These are phyloP conservation scores for Lineus longissimus DNA, from an alignment of 1,140 invertebrate species.

Conservation along the genomic window DNA sequence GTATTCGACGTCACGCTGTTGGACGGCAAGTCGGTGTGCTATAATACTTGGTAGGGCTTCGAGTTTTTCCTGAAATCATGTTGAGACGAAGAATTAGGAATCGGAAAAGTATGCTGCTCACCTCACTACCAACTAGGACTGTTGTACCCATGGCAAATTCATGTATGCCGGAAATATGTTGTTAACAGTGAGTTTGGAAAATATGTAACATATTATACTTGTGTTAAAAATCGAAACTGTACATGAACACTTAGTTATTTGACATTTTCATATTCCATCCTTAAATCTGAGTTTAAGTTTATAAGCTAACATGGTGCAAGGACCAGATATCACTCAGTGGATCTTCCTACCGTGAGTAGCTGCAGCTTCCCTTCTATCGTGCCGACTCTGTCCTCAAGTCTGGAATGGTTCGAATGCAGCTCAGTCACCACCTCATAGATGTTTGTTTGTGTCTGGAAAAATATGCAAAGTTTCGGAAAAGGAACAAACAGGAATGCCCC, in stretches of 20 bases:
- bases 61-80: constrained; percentile 1
- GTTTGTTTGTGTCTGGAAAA: constrained; percentile 92
- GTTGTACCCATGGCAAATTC: not conserved
- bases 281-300: not conserved
- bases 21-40: not conserved
- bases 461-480: too few species aligned
- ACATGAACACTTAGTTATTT: not conserved
- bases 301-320: too few species aligned
- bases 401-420: constrained; percentile 86
- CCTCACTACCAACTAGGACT: not conserved
- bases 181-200: not conserved
- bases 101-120: not conserved
- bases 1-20: too few species aligned
- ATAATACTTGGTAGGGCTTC: constrained; percentile 1
- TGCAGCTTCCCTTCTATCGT: constrained; percentile 47
- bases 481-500: too few species aligned
- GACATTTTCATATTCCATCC: not conserved
- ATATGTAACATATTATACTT: not conserved
- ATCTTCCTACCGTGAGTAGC: constrained; percentile 36
- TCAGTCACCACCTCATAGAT: constrained; percentile 96
- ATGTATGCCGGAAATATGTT: not conserved
- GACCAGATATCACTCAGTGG: too few species aligned
- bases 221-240: not conserved
- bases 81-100: not conserved
- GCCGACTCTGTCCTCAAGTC: constrained; percentile 64